Base-by-base conservation (phyloP, 2,888 invertebrate genomes). In the Anaspis maculata region DNA sequence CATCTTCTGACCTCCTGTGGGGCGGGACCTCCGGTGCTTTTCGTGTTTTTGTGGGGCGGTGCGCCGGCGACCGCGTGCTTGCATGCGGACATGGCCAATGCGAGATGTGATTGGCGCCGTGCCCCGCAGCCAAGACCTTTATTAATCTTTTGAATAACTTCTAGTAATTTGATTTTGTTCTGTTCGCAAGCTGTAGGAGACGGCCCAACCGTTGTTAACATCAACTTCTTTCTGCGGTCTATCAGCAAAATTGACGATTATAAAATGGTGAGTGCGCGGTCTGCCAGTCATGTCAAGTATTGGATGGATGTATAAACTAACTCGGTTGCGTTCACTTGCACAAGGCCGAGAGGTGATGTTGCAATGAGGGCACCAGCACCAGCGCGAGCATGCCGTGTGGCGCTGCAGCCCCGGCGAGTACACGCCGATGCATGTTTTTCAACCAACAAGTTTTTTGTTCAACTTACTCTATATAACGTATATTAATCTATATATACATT, bases 191-290 rank as follows among this genome's bases (percentile, higher is more conserved):
- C 56, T 68, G 64, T 77, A 79, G 83, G 77, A 76, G 83, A 83
- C 70, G 79, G 79, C 68, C 83, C 90, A 61, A 89, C 90, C 66
- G 72, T 79, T 71, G 92, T 94, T 64, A 71, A 73, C 67, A 90
- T 94, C 78, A 94, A 95, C 85, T 80, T 95, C 77, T 89, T 81
- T 73, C 85, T 95, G 56, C 83, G 95, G 67, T 94, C 92, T 76
- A 91, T 95, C 79, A 91, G 91, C 80, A 90, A 92, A 84, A 94
- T 95, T 76, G 89, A 92, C 75, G 94, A 94, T 83, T 91, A 91
- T 74, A 89, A 90, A 78, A 95, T 94, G 94, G 94, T 92, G 84
- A 90, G 90, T 88, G 54, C 52, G 56, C 58, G 61, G 57, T 59
- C 53, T 61, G 61, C 59, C 64, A 63, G 60, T 64, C 63, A 64